These are phyloP conservation scores for Sebastes fasciatus DNA, from an alignment of 2,113 vertebrate species.

Conservation along the genomic window DNA sequence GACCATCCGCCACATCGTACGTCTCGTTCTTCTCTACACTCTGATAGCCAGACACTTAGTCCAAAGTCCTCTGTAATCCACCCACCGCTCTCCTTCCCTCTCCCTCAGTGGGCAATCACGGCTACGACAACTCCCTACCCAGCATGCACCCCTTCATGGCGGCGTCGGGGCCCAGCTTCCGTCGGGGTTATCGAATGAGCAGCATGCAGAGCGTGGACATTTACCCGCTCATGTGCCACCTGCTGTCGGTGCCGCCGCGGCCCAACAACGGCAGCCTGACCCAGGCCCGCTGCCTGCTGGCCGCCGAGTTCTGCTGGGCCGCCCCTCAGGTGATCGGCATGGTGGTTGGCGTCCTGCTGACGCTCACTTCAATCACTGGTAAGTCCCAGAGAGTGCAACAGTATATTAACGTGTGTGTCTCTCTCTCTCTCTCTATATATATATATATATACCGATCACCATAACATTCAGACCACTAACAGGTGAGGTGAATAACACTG, in stretches of 20 bases:
- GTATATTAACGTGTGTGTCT: too few relatives aligned
- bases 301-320: constrained; percentile 84
- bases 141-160: constrained; percentile 98
- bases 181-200: constrained; percentile 76
- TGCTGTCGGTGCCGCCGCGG: constrained; percentile 85
- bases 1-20: constrained; percentile 82
- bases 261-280: constrained; percentile 92
- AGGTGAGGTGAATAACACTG: too few relatives aligned
- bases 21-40: constrained; percentile 25
- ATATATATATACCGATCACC: too few relatives aligned
- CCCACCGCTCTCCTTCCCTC: neutral
- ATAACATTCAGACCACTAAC: too few relatives aligned
- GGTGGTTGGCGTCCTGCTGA: constrained; percentile 86
- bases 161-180: constrained; percentile 91
- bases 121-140: constrained; percentile 91
- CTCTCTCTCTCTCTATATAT: too few relatives aligned
- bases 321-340: constrained; percentile 84
- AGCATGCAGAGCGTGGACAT: constrained; percentile 89
- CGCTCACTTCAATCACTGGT: constrained; percentile 86
- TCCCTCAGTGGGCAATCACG: constrained; percentile 93
- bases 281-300: constrained; percentile 85
- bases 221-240: constrained; percentile 95
- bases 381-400: neutral
- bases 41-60: neutral
- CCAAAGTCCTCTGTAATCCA: neutral